phyloP scores from a whole-genome alignment of 1,140 invertebrate species.

The Drosophila persimilis region DNA sequence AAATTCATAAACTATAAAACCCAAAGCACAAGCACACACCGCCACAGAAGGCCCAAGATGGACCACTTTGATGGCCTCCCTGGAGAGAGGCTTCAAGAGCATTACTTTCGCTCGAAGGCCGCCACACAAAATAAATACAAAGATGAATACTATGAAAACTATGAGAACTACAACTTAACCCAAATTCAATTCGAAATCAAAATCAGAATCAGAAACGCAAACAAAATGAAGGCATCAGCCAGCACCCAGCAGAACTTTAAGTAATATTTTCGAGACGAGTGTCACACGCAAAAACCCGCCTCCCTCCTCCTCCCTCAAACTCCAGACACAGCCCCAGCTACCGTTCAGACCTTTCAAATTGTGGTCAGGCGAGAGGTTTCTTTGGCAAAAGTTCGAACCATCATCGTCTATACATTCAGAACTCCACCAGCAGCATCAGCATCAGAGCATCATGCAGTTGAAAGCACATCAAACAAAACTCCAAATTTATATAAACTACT shows the following conservation, averaged over 20 bases:
- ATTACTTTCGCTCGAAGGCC: constrained; percentile 59
- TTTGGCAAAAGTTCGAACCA: constrained; percentile 73
- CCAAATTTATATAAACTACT: constrained; percentile 72
- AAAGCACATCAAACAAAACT: constrained; percentile 81
- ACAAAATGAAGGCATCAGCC: constrained; percentile 58
- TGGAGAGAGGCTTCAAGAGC: constrained; percentile 35
- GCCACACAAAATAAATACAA: constrained; percentile 51
- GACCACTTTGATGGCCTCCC: constrained; percentile 48
- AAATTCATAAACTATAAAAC: constrained; percentile 41
- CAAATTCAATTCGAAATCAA: constrained; percentile 55
- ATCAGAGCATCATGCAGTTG: constrained; percentile 58
- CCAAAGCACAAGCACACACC: constrained; percentile 36
- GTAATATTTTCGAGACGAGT: constrained; percentile 50
- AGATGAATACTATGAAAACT: constrained; percentile 26
- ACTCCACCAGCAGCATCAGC: constrained; percentile 15
- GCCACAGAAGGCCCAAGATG: constrained; percentile 23
- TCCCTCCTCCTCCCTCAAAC: constrained; percentile 7
- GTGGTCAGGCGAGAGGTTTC: constrained; percentile 74
- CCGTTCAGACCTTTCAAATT: constrained; percentile 52
- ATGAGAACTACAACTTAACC: constrained; percentile 40
- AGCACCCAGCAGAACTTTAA: constrained; percentile 57
- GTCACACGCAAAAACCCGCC: constrained; percentile 39
- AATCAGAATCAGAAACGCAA: constrained; percentile 51
- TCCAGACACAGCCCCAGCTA: background rate
- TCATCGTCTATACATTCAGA: constrained; percentile 20